Percentiles rank a stretch among this genome's conserved stretches.
phyloP scores from a whole-genome alignment of 2,888 invertebrate genomes.

The Tinea pellionella region DNA sequence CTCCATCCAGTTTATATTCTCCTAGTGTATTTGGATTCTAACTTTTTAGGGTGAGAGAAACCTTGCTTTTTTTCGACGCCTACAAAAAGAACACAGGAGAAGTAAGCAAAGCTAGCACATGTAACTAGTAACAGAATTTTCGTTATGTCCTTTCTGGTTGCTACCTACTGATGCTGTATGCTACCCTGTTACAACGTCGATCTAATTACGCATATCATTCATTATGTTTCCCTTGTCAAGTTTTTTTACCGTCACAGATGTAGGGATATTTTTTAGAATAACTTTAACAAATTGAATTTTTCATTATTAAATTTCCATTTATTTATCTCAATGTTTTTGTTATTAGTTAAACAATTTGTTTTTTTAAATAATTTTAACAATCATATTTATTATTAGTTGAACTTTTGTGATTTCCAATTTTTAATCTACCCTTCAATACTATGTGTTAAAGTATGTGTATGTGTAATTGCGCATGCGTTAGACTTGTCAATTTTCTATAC shows the following conservation, averaged over 20 bases:
- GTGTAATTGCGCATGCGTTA: background rate
- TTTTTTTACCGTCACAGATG: no score
- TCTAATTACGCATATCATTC: constrained; percentile 71
- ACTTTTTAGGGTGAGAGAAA: background rate
- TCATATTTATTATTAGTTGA: no score
- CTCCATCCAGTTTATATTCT: background rate
- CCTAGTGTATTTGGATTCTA: background rate
- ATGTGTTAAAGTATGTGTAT: no score
- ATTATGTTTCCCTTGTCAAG: constrained; percentile 29
- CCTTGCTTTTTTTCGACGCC: background rate
- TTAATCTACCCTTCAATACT: no score
- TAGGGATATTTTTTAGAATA: no score
- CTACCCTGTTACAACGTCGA: constrained; percentile 59
- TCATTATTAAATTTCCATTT: no score
- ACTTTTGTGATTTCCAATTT: no score
- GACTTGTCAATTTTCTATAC: background rate
- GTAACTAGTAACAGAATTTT: background rate
- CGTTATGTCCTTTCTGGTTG: background rate
- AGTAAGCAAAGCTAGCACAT: background rate
- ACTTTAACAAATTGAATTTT: no score
- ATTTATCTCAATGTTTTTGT: no score
- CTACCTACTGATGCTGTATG: constrained; percentile 31
- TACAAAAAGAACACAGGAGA: background rate
- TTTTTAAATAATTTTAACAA: no score
- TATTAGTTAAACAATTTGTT: no score